Conservation (phyloP, 1,140 invertebrate species). For the Achatina immaculata region DNA sequence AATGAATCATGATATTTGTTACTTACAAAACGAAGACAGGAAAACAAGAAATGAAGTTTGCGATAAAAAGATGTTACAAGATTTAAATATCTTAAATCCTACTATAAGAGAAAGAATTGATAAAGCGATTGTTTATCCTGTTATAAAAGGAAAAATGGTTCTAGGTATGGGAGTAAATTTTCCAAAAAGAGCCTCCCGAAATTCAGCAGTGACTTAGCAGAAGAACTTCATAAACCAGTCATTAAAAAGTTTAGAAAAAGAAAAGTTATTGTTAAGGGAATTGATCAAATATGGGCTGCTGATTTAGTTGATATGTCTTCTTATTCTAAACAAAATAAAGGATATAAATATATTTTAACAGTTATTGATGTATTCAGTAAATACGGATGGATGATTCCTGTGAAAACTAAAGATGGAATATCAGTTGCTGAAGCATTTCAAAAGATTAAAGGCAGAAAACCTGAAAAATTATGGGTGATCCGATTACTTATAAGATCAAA, state of each 20-base stretch:
- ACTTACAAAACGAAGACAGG: too few relatives aligned
- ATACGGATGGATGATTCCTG: background rate
- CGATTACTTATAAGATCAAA: slow-evolving; percentile 9
- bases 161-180: background rate
- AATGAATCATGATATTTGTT: too few relatives aligned
- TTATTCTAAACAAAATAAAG: slow-evolving; percentile 11
- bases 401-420: background rate
- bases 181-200: too few relatives aligned
- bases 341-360: background rate
- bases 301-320: slow-evolving; percentile 11
- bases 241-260: background rate
- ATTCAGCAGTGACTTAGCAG: background rate
- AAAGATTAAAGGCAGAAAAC: background rate
- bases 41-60: too few relatives aligned
- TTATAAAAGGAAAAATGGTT: background rate
- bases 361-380: slow-evolving; percentile 1
- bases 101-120: too few relatives aligned
- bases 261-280: background rate
- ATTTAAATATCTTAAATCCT: too few relatives aligned
- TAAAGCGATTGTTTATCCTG: background rate
- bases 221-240: background rate
- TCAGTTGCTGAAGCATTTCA: background rate
- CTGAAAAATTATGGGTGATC: background rate
- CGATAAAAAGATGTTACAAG: too few relatives aligned
- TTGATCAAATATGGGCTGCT: background rate